Percentiles rank a stretch among this genome's conserved stretches.
Conservation (phyloP, 2,113 vertebrate genomes). For the Microcebus jonahi region DNA sequence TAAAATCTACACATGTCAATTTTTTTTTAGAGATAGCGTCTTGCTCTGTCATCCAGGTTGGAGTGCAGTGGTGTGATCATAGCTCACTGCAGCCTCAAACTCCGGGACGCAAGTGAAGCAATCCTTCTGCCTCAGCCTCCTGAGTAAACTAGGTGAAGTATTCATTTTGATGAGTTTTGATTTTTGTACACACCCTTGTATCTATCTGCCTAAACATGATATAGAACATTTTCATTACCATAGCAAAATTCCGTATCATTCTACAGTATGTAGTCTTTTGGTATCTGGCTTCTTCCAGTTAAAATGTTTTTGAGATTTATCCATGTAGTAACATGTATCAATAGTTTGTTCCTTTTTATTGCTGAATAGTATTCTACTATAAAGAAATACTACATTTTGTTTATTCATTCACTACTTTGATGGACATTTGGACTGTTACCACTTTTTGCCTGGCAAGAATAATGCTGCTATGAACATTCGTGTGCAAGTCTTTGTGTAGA, state of each 20-base stretch:
- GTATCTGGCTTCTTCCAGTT: not conserved
- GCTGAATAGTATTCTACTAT: not conserved
- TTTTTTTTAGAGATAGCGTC: not conserved
- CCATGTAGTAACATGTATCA: not conserved
- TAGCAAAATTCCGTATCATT: not conserved
- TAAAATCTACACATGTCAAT: not conserved
- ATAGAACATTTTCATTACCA: not conserved
- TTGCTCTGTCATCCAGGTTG: too few relatives aligned
- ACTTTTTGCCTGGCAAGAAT: not conserved
- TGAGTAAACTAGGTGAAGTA: too few relatives aligned
- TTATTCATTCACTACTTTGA: not conserved
- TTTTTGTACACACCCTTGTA: not conserved
- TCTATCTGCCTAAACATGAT: not conserved
- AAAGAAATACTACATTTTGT: slow-evolving; percentile 10
- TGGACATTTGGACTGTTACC: not conserved
- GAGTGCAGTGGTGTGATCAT: too few relatives aligned
- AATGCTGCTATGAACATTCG: not conserved
- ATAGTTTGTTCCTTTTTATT: slow-evolving; percentile 9
- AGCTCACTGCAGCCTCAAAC: too few relatives aligned
- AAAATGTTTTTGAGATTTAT: not conserved
- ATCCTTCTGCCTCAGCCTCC: too few relatives aligned
- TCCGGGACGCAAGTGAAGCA: too few relatives aligned
- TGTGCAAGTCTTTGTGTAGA: not conserved
- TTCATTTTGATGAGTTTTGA: not conserved
- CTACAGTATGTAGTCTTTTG: not conserved